Conservation (phyloP, 1,140 invertebrate genomes). For the Cydia amplana region DNA sequence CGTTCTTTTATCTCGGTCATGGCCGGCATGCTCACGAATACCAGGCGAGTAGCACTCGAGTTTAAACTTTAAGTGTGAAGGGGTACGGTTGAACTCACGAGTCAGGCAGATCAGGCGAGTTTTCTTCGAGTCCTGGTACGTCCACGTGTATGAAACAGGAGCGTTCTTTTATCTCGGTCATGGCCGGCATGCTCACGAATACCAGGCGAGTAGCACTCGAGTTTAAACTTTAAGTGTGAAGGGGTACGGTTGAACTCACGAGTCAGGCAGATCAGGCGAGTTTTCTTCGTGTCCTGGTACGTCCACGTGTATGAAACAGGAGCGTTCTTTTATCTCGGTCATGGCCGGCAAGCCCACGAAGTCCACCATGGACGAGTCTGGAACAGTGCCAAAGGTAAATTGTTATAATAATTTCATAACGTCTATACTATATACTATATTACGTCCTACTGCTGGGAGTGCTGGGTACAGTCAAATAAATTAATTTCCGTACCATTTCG, state of each 20-base stretch:
- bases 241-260: no score
- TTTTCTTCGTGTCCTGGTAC: slow-evolving; percentile 92
- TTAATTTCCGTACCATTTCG: no score
- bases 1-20: no score
- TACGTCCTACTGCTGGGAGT: no score
- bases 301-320: slow-evolving; percentile 93
- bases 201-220: no score
- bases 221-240: slow-evolving; percentile 66
- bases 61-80: neutral
- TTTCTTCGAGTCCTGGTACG: slow-evolving; percentile 93
- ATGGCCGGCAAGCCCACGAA: slow-evolving; percentile 90
- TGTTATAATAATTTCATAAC: no score
- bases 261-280: slow-evolving; percentile 79
- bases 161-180: no score
- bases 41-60: no score
- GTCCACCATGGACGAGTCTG: slow-evolving; percentile 87
- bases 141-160: slow-evolving; percentile 91
- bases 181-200: no score
- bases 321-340: slow-evolving; percentile 90
- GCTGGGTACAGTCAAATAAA: no score
- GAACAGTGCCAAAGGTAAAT: slow-evolving; percentile 36
- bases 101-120: slow-evolving; percentile 72
- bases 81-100: slow-evolving; percentile 52
- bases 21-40: no score
- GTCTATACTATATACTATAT: no score